A percentile compares a stretch with the other conserved stretches of the same genome.
Conservation (phyloP, 2,113 vertebrate species). For the Notiomystis cincta region DNA sequence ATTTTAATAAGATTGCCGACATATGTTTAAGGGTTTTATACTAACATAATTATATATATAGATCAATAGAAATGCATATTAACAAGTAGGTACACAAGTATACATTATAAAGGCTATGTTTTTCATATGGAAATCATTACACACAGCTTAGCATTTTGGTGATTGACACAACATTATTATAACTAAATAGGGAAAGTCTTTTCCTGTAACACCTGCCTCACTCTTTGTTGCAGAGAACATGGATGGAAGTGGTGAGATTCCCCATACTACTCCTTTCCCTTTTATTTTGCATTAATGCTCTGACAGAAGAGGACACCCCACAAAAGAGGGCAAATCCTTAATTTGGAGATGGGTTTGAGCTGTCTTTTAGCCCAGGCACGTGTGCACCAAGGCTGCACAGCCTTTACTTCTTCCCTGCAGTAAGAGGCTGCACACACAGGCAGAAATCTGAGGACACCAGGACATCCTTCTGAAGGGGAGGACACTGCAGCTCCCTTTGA, state of each 20-base stretch:
- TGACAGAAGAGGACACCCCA: background rate
- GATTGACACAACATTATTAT: conserved; percentile 43
- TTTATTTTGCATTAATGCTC: background rate
- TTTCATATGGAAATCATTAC: conserved; percentile 24
- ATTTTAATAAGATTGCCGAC: conserved; percentile 38
- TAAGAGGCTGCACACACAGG: background rate
- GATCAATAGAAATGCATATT: conserved; percentile 36
- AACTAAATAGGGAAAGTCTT: conserved; percentile 20
- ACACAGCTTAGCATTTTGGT: background rate
- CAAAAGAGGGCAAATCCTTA: background rate
- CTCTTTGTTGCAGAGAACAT: background rate
- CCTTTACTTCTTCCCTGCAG: background rate
- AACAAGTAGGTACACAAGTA: conserved; percentile 16
- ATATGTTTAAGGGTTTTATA: conserved; percentile 14
- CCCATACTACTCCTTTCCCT: background rate
- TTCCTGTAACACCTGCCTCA: conserved; percentile 8
- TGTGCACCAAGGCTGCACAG: background rate
- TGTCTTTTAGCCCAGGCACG: background rate
- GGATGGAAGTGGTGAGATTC: background rate
- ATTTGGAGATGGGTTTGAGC: background rate
- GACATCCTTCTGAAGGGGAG: background rate
- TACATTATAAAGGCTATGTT: background rate
- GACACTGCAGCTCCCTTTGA: background rate
- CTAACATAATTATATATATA: conserved; percentile 14
- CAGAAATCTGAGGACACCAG: background rate